Conservation (phyloP, 2,113 vertebrate genomes). For the Ellobius talpinus region DNA sequence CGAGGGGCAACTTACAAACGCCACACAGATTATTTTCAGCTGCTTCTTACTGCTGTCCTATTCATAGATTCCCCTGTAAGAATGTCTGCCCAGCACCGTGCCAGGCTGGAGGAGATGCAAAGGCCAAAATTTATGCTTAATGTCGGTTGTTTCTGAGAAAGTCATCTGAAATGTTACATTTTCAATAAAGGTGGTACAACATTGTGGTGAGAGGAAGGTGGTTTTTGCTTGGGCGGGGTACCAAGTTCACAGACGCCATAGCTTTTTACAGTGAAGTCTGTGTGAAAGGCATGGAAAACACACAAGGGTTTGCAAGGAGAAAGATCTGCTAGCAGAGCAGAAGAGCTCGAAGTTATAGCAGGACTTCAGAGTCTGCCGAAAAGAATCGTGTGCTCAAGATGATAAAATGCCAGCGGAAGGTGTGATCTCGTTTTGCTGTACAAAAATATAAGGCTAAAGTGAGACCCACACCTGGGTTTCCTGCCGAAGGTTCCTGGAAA, state of each 20-base stretch:
- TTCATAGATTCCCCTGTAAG: constrained; percentile 60
- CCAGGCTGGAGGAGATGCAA: constrained; percentile 64
- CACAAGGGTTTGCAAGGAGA: not conserved
- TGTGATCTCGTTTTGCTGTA: constrained; percentile 6
- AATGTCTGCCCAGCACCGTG: constrained; percentile 74
- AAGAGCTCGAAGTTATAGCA: not conserved
- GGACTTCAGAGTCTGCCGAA: not conserved
- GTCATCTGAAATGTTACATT: not conserved
- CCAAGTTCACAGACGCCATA: not conserved
- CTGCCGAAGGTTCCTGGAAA: constrained; percentile 37
- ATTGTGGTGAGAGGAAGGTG: not conserved
- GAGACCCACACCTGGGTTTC: not conserved
- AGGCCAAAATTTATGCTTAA: constrained; percentile 58
- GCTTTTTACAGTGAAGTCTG: not conserved
- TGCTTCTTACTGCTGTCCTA: constrained; percentile 70
- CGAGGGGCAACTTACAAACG: constrained; percentile 78
- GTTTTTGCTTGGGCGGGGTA: constrained; percentile 1
- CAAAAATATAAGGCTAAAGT: not conserved
- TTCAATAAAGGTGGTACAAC: not conserved
- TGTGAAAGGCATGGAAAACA: not conserved
- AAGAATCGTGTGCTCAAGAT: not conserved
- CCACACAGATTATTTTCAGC: constrained; percentile 81
- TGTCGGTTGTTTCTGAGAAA: constrained; percentile 47
- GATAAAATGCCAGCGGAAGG: not conserved
- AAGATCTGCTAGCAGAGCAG: not conserved